Base-by-base conservation (phyloP, 2,113 vertebrate genomes). In the Brachypteracias leptosomus region DNA sequence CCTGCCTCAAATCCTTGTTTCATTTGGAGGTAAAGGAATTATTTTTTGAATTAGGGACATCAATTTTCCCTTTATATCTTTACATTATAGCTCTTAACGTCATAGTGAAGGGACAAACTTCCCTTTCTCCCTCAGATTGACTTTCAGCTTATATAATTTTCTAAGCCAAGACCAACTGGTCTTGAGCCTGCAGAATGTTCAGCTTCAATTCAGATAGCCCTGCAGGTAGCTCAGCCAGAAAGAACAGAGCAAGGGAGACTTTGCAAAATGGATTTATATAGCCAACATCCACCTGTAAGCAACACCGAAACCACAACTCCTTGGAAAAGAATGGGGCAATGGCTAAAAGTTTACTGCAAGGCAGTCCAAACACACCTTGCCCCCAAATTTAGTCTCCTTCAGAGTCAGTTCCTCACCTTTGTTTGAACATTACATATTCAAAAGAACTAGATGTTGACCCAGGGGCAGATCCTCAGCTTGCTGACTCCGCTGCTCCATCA, bases 381-480 rank as follows among this genome's bases (percentile, higher is more conserved):
- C 62, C 54, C n/a, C 40, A 49, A 49, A 29, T 54, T 20, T 5
- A 57, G 38, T n/a, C 88, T 89, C 52, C 58, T 75, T 61, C 35
- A 24, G 44, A 72, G 73, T 52, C 7, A 31, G 44, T 33, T 85
- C 52, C 73, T 89, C 85, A 68, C 16, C 44, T 91, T 29, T 47
- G 40, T 75, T 85, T 81, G 54, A 79, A 72, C 1, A 3, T 81
- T 33, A 26, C 3, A 1, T 14, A 17, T 38, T 62, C 57, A n/a
- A 15, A 74, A 40, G 79, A 10, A 80, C 9, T 14, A 28, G 35
- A 35, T 0, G 0, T 0, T 70, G 78, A 51, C 18, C 10, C 6
- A 18, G 58, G 24, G 40, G 72, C 29, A 63, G 57, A 59, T 59
- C 20, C 76, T 84, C 79, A 71, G 38, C 61, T 63, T 38, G 20